Percentiles rank a stretch among this genome's conserved stretches.
These are phyloP conservation scores for Neodiprion virginianus DNA, from an alignment of 1,140 invertebrate genomes.

Conservation along the genomic window DNA sequence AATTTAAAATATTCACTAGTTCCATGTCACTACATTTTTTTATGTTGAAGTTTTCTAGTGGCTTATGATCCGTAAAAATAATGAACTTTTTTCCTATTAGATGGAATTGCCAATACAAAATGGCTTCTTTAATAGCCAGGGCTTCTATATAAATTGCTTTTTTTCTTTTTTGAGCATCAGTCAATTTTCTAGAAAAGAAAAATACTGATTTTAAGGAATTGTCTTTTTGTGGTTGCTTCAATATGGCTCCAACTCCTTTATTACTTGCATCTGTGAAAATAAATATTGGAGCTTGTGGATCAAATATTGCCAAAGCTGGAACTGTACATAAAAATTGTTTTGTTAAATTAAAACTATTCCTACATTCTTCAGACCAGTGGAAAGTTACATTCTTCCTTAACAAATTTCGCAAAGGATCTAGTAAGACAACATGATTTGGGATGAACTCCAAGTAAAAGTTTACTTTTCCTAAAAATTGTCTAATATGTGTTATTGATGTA, in stretches of 20 bases:
- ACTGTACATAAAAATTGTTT: slow-evolving; percentile 24
- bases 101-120: background rate
- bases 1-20: background rate
- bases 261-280: slow-evolving; percentile 35
- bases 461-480: slow-evolving; percentile 34
- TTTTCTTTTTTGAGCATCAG: background rate
- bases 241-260: slow-evolving; percentile 10
- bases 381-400: slow-evolving; percentile 27
- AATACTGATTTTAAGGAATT: slow-evolving; percentile 16
- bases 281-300: slow-evolving; percentile 27
- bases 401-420: slow-evolving; percentile 28
- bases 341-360: slow-evolving; percentile 20
- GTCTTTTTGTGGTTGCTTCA: slow-evolving; percentile 13
- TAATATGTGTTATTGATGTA: slow-evolving; percentile 5
- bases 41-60: slow-evolving; percentile 27
- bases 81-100: slow-evolving; percentile 17
- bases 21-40: background rate
- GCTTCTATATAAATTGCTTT: background rate
- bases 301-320: slow-evolving; percentile 29
- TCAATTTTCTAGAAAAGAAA: background rate
- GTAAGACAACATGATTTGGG: slow-evolving; percentile 20
- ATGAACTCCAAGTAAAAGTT: slow-evolving; percentile 32
- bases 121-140: background rate
- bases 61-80: slow-evolving; percentile 19
- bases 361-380: slow-evolving; percentile 24